These are phyloP conservation scores for Rhyacophila brunnea DNA, from an alignment of 1,140 invertebrate species.

Conservation along the genomic window DNA sequence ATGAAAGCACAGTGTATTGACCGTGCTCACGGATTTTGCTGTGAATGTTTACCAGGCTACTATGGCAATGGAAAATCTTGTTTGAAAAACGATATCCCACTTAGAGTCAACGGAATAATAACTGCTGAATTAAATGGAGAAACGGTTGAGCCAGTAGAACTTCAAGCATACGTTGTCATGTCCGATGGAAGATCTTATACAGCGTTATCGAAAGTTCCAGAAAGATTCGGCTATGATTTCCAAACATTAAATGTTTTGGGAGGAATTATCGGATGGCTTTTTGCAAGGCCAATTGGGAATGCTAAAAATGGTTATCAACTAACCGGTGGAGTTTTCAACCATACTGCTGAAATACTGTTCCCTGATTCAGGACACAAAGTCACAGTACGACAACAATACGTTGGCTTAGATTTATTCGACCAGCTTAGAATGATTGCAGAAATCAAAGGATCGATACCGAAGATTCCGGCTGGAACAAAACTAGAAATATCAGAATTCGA, in stretches of 20 bases:
- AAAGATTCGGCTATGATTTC: conserved; percentile 71
- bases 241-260: conserved; percentile 79
- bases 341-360: conserved; percentile 74
- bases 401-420: conserved; percentile 88
- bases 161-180: conserved; percentile 91
- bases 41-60: conserved; percentile 73
- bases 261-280: conserved; percentile 85
- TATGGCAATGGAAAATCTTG: conserved; percentile 92
- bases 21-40: conserved; percentile 82
- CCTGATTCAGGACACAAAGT: conserved; percentile 68
- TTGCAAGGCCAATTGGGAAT: conserved; percentile 73
- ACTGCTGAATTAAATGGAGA: conserved; percentile 77
- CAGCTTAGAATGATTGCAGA: conserved; percentile 77
- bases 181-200: conserved; percentile 88
- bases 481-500: conserved; percentile 77
- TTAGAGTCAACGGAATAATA: conserved; percentile 84
- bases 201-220: conserved; percentile 77
- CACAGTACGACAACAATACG: conserved; percentile 73
- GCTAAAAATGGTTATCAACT: conserved; percentile 85
- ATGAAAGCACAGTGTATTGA: conserved; percentile 80
- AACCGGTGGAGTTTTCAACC: conserved; percentile 80
- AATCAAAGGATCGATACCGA: conserved; percentile 76
- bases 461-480: conserved; percentile 59
- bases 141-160: conserved; percentile 71
- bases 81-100: conserved; percentile 74